Evolutionary conservation across 2,113 vertebrate genomes (phyloP), one percentile per base, ranked within the genome.

Genomic region (Panurus biarmicus): DNA sequence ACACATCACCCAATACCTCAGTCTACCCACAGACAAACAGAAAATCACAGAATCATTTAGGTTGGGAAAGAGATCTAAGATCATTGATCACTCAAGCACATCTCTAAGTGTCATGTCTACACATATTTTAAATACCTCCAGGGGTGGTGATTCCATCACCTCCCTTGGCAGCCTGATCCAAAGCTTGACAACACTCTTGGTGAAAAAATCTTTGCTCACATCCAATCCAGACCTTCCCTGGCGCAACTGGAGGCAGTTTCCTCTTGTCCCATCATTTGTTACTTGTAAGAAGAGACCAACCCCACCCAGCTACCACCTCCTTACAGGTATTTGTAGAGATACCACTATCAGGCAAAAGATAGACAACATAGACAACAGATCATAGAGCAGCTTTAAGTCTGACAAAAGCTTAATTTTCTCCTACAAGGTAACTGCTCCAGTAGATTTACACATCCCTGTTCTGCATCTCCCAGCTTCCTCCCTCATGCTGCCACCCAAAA

Each of bases 241-340:
- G 40, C 12, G 25, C 78, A 61, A 42, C 18, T 36, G 10, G n/a
- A 35, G 17, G 17, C n/a, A 54, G n/a, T 42, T 54, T 61, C 31
- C 31, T 42, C 70, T 54, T 19, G 35, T 61, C n/a, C 25, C 23
- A 48, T 20, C 14, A 15, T 9, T 62, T 40, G 10, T 16, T 35
- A 23, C 17, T 23, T 35, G 25, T 48, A 14, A 31, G 54, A 61
- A 48, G 40, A 61, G 31, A 40, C 40, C 25, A 69, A 48, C 21
- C 6, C 8, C 29, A 61, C 5, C 1, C 1, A 0, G n/a, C 45
- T 40, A 31, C n/a, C 25, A 61, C 18, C 29, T 69, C 54, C 8
- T 69, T 35, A 40, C 2, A 25, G 25, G 21, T 5, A 40, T 28
- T 12, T 54, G 54, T 33, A 42, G 54, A 35, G 45, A 35, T 3